These are phyloP conservation scores for Scartelaos histophorus DNA, from an alignment of 2,113 vertebrate species.

Conservation along the genomic window DNA sequence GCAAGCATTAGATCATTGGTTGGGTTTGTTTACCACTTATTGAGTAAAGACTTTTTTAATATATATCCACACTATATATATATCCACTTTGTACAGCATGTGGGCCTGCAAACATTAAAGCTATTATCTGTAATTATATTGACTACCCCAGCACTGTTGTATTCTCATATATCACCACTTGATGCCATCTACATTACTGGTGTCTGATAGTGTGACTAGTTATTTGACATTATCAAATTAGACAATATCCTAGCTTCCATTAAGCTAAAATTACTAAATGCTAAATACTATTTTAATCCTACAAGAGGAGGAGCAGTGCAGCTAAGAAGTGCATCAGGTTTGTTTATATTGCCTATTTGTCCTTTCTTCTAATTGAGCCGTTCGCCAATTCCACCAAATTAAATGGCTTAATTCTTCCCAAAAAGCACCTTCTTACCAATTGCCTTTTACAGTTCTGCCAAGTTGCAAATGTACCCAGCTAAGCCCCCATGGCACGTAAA, in stretches of 20 bases:
- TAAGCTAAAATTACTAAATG: background rate
- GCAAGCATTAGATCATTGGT: background rate
- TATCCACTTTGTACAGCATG: background rate
- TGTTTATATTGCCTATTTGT: slow-evolving; percentile 20
- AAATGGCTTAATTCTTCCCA: slow-evolving; percentile 12
- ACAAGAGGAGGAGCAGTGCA: slow-evolving; percentile 18
- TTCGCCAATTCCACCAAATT: slow-evolving; percentile 5
- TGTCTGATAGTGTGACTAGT: no score
- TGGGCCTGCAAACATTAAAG: background rate
- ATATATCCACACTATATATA: no score
- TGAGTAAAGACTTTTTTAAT: background rate
- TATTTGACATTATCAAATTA: no score
- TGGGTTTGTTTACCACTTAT: background rate
- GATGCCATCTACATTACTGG: no score
- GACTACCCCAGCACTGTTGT: no score
- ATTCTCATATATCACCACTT: no score
- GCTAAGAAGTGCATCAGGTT: slow-evolving; percentile 21
- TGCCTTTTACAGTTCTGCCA: slow-evolving; percentile 24
- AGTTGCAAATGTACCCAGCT: slow-evolving; percentile 12
- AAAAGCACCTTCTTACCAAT: slow-evolving; percentile 25
- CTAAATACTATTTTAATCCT: background rate
- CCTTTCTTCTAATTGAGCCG: slow-evolving; percentile 18
- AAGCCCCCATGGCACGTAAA: slow-evolving; percentile 26
- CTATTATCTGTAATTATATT: no score
- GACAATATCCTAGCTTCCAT: background rate